Conservation (phyloP, 35 echinoderm and acorn worm species). For the Strongylocentrotus purpuratus region DNA sequence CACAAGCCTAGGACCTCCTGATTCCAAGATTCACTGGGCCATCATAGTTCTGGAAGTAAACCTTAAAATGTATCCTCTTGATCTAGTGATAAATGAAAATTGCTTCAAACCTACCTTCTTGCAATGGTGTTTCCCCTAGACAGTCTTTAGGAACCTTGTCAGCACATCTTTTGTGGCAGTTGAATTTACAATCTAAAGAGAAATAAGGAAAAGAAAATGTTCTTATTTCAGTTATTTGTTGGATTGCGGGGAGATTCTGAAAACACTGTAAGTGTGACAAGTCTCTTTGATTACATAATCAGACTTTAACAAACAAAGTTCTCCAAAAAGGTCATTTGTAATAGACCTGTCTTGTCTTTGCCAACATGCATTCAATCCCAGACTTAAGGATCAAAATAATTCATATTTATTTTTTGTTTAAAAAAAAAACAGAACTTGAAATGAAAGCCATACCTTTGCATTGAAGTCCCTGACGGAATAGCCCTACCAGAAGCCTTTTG, state of each 20-base stretch:
- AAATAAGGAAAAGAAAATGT: conserved; percentile 41
- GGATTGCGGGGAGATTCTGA: background rate
- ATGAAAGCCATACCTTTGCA: conserved; percentile 84
- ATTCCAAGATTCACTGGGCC: too few relatives aligned
- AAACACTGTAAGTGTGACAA: background rate
- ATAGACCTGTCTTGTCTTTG: background rate
- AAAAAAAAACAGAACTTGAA: too few relatives aligned
- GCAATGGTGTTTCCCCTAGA: conserved; percentile 85
- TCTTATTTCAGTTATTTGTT: background rate
- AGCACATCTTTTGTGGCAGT: conserved; percentile 98
- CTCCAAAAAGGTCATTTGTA: too few relatives aligned
- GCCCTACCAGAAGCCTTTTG: conserved; percentile 85
- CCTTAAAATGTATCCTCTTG: too few relatives aligned
- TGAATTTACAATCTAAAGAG: conserved; percentile 94
- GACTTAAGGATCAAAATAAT: too few relatives aligned
- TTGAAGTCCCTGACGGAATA: conserved; percentile 95
- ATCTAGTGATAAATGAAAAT: too few relatives aligned
- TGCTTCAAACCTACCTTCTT: conserved; percentile 70
- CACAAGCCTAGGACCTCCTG: too few relatives aligned
- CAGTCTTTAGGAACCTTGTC: conserved; percentile 94
- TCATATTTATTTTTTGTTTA: too few relatives aligned
- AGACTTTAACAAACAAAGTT: too few relatives aligned
- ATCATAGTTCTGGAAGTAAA: too few relatives aligned
- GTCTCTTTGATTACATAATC: too few relatives aligned
- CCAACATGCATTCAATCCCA: too few relatives aligned